These are phyloP conservation scores for Heteractis magnifica DNA, from an alignment of 92 coral and sea anemone genomes.

Conservation along the genomic window DNA sequence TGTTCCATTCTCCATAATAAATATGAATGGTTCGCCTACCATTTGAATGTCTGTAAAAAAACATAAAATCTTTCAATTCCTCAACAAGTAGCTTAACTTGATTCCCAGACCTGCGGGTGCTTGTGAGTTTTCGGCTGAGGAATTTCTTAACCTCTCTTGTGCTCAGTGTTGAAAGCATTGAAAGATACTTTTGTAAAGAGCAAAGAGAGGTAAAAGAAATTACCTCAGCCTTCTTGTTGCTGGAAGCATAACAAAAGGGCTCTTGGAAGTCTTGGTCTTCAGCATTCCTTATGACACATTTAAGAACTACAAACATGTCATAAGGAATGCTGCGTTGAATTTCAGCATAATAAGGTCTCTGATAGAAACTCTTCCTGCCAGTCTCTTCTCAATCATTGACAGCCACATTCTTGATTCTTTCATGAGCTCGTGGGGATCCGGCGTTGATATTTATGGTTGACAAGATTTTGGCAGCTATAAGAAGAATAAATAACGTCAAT, in stretches of 20 bases:
- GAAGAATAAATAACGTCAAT: too few relatives aligned
- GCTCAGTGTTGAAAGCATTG: slow-evolving; percentile 38
- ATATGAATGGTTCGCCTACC: too few relatives aligned
- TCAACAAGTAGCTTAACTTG: too few relatives aligned
- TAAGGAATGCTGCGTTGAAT: too few relatives aligned
- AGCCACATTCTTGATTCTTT: slow-evolving; percentile 59
- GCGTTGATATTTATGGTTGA: slow-evolving; percentile 17
- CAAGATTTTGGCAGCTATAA: slow-evolving; percentile 5
- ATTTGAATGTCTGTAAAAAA: too few relatives aligned
- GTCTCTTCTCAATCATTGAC: slow-evolving; percentile 25
- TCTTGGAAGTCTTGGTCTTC: neutral
- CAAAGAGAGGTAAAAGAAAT: slow-evolving; percentile 53
- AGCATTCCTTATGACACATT: slow-evolving; percentile 28
- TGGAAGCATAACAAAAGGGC: too few relatives aligned
- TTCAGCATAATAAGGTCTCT: too few relatives aligned
- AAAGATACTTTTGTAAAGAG: slow-evolving; percentile 36
- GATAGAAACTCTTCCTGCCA: slow-evolving; percentile 16
- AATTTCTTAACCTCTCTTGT: slow-evolving; percentile 39
- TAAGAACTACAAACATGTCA: too few relatives aligned
- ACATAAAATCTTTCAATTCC: too few relatives aligned
- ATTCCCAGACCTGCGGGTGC: neutral
- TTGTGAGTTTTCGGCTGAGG: slow-evolving; percentile 24
- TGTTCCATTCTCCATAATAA: too few relatives aligned
- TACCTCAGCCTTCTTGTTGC: neutral
- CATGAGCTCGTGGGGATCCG: slow-evolving; percentile 31